These are phyloP conservation scores for Salpingus planirostris DNA, from an alignment of 2,888 invertebrate species.

Conservation along the genomic window DNA sequence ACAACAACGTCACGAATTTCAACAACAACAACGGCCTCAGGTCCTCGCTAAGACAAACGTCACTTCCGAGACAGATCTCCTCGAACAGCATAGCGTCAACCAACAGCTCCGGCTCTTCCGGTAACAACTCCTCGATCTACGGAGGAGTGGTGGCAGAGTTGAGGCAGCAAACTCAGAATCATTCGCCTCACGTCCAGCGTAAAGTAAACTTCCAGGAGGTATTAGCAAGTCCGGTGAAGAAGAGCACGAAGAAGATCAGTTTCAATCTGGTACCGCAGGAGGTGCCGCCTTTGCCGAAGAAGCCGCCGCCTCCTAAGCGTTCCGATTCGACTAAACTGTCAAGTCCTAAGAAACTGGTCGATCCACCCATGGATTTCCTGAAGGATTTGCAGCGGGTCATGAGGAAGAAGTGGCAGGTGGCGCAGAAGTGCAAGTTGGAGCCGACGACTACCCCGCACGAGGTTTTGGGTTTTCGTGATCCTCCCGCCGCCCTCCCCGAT, in stretches of 20 bases:
- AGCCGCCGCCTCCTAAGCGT: slow-evolving; percentile 67
- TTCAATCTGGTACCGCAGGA: slow-evolving; percentile 51
- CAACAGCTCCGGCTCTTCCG: slow-evolving; percentile 42
- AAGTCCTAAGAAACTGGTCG: slow-evolving; percentile 67
- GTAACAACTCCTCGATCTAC: slow-evolving; percentile 26
- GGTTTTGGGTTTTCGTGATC: slow-evolving; percentile 82
- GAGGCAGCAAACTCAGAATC: slow-evolving; percentile 50
- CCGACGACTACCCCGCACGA: slow-evolving; percentile 84
- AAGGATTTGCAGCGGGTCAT: slow-evolving; percentile 86
- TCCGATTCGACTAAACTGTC: slow-evolving; percentile 66
- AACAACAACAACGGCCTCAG: slow-evolving; percentile 31
- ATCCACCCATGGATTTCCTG: slow-evolving; percentile 74
- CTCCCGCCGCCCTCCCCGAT: slow-evolving; percentile 58
- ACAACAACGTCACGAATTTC: slow-evolving; percentile 23
- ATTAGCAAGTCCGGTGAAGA: slow-evolving; percentile 42
- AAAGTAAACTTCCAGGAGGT: slow-evolving; percentile 59
- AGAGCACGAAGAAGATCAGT: slow-evolving; percentile 54
- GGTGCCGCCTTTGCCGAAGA: slow-evolving; percentile 53
- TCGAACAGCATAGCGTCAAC: slow-evolving; percentile 48
- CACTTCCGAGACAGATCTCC: slow-evolving; percentile 49
- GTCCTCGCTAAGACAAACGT: slow-evolving; percentile 35
- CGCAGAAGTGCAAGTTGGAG: slow-evolving; percentile 84
- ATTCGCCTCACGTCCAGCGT: slow-evolving; percentile 45
- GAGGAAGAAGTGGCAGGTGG: slow-evolving; percentile 89
- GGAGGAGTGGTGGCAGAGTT: slow-evolving; percentile 43